Evolutionary conservation across 2,797 vertebrate genomes (phyloP), one percentile per base, ranked within the genome.

Genomic region (Rhynchonycteris naso): DNA sequence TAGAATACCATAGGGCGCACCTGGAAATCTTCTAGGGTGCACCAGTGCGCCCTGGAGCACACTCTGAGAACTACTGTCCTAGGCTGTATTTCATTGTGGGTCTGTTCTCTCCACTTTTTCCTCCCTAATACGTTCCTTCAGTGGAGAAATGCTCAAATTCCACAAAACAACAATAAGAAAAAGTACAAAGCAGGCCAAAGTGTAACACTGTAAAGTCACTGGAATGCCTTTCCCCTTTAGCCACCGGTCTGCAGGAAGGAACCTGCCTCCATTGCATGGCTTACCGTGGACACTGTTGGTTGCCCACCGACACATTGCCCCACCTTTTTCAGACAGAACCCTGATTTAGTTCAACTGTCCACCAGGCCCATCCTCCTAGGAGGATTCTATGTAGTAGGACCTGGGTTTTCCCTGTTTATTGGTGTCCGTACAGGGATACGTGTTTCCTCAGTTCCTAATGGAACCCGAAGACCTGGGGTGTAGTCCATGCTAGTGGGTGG

Each of bases 171-270:
- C 5, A 63, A 0, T 5, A 12, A 22, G 30, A 38, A 52, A 59
- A 83, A 91, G 43, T 9, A n/a, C 2, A 54, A 10, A 71, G 21
- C n/a, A 85, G 1, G 18, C 18, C 61, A n/a, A 63, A 52, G 35
- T 4, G 13, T 15, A 30, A 1, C 18, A 13, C 22, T 30, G 11
- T 10, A 9, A 26, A 33, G 22, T 18, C 16, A 11, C 6, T 15
- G 33, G 0, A 19, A 0, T 15, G 18, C 28, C 38, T 78, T 43
- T 75, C 18, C 7, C 63, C 16, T 16, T 78, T 38, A 22, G 2
- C 14, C 14, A 0, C 4, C 1, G 6, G 3, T n/a, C 2, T 58
- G 0, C 4, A 1, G 47, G 15, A n/a, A 14, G 4, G 54, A 30
- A 18, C 65, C 18, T 18, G 33, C 33, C 38, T 30, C 30, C 0